A percentile compares a stretch with the other conserved stretches of the same genome.
Conservation (phyloP, 2,888 invertebrate species). For the Eilema griseolum region DNA sequence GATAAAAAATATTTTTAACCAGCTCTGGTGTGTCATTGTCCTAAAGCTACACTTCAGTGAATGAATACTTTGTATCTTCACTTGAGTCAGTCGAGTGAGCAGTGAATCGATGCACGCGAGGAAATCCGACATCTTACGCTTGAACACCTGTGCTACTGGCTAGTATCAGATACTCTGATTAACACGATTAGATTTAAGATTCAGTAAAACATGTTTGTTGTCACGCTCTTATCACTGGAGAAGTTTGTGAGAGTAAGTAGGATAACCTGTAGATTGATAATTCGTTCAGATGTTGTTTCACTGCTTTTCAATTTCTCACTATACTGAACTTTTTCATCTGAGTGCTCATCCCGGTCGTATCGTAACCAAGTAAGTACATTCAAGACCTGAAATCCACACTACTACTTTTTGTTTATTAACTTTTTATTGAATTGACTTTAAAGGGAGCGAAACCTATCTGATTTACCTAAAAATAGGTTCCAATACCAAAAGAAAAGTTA, state of each 20-base stretch:
- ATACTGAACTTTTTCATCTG: too few species aligned
- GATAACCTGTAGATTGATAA: too few species aligned
- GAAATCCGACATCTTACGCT: constrained; percentile 34
- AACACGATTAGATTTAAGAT: constrained; percentile 1
- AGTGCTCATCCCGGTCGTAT: too few species aligned
- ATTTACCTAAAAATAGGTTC: too few species aligned
- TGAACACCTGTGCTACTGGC: constrained; percentile 38
- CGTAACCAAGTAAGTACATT: too few species aligned
- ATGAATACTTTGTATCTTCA: neutral
- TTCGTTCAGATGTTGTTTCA: too few species aligned
- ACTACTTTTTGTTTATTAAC: too few species aligned
- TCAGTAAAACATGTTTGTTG: neutral
- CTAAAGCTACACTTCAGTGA: neutral
- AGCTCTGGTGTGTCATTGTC: constrained; percentile 2
- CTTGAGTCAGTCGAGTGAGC: neutral
- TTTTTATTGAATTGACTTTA: too few species aligned
- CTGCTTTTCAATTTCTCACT: too few species aligned
- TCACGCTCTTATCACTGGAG: neutral
- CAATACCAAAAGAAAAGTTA: too few species aligned
- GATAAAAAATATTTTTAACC: neutral
- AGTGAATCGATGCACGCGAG: constrained; percentile 28
- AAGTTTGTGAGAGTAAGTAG: neutral
- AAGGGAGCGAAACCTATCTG: too few species aligned
- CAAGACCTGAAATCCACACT: too few species aligned
- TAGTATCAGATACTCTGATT: neutral